Evolutionary conservation across 2,888 invertebrate species (phyloP), one percentile per base, ranked within the genome.

Genomic region (Napeogenes inachia): DNA sequence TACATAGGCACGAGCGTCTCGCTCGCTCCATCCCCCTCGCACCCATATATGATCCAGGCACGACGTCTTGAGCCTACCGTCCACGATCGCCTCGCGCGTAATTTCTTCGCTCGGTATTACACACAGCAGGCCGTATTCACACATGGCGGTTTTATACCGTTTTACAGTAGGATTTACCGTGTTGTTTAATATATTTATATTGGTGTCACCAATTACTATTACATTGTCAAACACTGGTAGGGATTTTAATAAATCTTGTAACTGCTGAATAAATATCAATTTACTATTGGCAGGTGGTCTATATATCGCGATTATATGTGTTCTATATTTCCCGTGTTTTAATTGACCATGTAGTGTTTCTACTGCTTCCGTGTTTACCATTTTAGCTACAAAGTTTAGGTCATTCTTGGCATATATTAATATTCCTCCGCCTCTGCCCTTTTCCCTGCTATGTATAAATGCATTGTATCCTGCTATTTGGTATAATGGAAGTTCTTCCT

Each of bases 301-400:
- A 45, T 57, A 65, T 45, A 56, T 50, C 8, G 60, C 65, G n/a
- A 65, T 62, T 4, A 62, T 55, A 45, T 65, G 62, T 6, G 46
- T 32, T 46, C 5, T 62, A 12, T 35, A 54, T 8, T 13, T 54
- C 35, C n/a, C 45, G 8, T 30, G 35, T 42, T 21, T 57, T 2
- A 65, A 3, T n/a, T 54, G 57, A 2, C 61, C 61, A 30, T 60
- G 54, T 30, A 63, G 30, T 12, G n/a, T 57, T 54, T 63, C 60
- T 21, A 21, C 32, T 13, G 33, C 33, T n/a, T 21, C 50, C 13
- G 53, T 38, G 6, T 50, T 13, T 12, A 4, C 13, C 53, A 4
- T 54, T 4, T 50, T 21, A 8, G 13, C 33, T n/a, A 47, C 47
- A 21, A 47, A 35, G n/a, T 33, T 45, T 6, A 63, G 13, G n/a